phyloP scores from a whole-genome alignment of 2,797 vertebrate genomes.

The Hybognathus amarus region DNA sequence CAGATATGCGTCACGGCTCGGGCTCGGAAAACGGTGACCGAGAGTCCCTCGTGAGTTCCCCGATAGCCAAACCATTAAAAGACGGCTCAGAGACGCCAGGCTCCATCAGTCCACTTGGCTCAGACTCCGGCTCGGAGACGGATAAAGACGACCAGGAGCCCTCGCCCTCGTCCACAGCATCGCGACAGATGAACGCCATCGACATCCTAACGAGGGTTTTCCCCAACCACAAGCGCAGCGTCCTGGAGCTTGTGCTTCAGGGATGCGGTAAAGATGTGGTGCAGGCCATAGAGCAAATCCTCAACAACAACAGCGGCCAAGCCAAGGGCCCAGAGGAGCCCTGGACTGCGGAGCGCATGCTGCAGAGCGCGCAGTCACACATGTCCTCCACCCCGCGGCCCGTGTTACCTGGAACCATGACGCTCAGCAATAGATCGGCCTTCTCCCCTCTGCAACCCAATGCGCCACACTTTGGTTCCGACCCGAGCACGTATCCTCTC shows the following conservation, averaged over 20 bases:
- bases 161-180: constrained; percentile 81
- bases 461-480: constrained; percentile 90
- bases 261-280: constrained; percentile 98
- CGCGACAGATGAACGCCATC: constrained; percentile 94
- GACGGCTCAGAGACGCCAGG: constrained; percentile 91
- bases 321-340: constrained; percentile 79
- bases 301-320: constrained; percentile 94
- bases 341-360: constrained; percentile 83
- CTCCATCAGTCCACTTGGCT: constrained; percentile 92
- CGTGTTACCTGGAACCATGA: constrained; percentile 90
- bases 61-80: constrained; percentile 85
- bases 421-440: constrained; percentile 94
- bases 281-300: constrained; percentile 98
- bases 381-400: constrained; percentile 84
- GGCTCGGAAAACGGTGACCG: constrained; percentile 96
- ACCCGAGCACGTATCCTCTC: constrained; percentile 87
- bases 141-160: constrained; percentile 89
- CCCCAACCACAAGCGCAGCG: constrained; percentile 94
- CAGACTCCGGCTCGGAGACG: constrained; percentile 92
- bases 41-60: constrained; percentile 91
- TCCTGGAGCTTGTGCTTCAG: constrained; percentile 95
- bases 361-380: constrained; percentile 77
- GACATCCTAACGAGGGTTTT: constrained; percentile 97
- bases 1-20: constrained; percentile 87
- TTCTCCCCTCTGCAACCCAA: constrained; percentile 97